Base-by-base conservation (phyloP, 2,888 invertebrate genomes). In the Drosophila fulvimacula region DNA sequence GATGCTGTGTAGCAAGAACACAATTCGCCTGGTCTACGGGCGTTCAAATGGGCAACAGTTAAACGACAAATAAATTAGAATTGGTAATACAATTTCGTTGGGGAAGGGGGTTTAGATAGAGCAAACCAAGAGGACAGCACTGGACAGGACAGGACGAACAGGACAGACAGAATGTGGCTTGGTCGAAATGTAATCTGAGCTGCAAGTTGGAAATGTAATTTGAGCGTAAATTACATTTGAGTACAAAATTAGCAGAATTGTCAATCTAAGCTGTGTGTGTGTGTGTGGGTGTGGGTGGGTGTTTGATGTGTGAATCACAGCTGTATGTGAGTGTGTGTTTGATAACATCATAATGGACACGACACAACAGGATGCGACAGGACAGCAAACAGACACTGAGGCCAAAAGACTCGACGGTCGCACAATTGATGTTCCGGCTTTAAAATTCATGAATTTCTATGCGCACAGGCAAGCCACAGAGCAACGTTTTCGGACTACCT, bases 61-160 rank as follows among this genome's bases (percentile, higher is more conserved):
- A 74, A 83, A 65, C 69, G 82, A 69, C 88, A 83, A 78, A 89
- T 82, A 88, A 83, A 83, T 83, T 89, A 76, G 71, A 88, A 89
- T 85, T 89, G 76, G 68, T 88, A 89, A 88, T 88, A 89, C 76
- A 72, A 89, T 82, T 76, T 82, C 57, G 55, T 48, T 51, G 21
- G 21, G 3, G 27, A 15, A 19, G 2, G 34, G 24, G 27, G 21
- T 11, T 5, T 5, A 17, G 6, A 24, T 17, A 19, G 17, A 30
- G 49, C 15, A 13, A 7, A 10, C 24, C 21, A 10, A 46, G 27
- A 11, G 38, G 10, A 17, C 30, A 27, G 63, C 19, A 21, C 44
- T n/a, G 42, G 7, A 42, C 21, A 32, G 34, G 44, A n/a, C 46
- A 30, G 36, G 48, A 15, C 13, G n/a, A 3, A 13, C 17, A 21